Base-by-base conservation (phyloP, 2,113 vertebrate genomes). In the Ammodytes marinus region DNA sequence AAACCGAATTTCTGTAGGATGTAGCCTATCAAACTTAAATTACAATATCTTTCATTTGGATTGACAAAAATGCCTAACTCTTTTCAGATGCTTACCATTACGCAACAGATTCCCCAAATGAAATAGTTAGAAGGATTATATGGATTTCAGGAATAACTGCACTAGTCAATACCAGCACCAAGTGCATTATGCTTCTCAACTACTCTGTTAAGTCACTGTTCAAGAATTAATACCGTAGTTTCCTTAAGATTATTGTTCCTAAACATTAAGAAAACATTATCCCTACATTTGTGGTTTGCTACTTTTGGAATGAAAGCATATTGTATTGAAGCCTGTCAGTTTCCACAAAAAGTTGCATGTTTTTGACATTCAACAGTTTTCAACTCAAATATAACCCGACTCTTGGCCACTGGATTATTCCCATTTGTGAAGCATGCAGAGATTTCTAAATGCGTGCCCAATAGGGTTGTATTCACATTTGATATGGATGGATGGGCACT, bases 131-230 rank as follows among this genome's bases (percentile, higher is more conserved):
- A 27, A 27, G 27, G 27, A 27, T 27, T 27, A 27, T 27, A 27
- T 27, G 27, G 55, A 7, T 63, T 83, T 78, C 35, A 68, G 54
- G 49, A 59, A 74, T 45, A 55, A 60, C 45, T 37, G 65, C 64
- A 74, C 12, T 50, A 58, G 76, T 63, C 61, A 69, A 66, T 14
- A 15, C 1, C 47, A 19, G 42, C 52, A 50, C 27, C 8, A 47
- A 15, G 10, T 59, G 19, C n/a, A 1, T 39, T 43, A 47, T 69
- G 52, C 61, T 65, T 60, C 10, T 65, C 27, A 63, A 47, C 55
- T 43, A 5, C 27, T 59, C 60, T 35, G 17, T 59, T 53, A 47
- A 74, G 6, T 14, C 50, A 35, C 49, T 42, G 5, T 55, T 45
- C 2, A 54, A 39, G 12, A 27, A 37, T 10, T 19, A 15, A 42